A percentile compares a stretch with the other conserved stretches of the same genome.
These are phyloP conservation scores for Sturnus vulgaris DNA, from an alignment of 2,113 vertebrate species.

Conservation along the genomic window DNA sequence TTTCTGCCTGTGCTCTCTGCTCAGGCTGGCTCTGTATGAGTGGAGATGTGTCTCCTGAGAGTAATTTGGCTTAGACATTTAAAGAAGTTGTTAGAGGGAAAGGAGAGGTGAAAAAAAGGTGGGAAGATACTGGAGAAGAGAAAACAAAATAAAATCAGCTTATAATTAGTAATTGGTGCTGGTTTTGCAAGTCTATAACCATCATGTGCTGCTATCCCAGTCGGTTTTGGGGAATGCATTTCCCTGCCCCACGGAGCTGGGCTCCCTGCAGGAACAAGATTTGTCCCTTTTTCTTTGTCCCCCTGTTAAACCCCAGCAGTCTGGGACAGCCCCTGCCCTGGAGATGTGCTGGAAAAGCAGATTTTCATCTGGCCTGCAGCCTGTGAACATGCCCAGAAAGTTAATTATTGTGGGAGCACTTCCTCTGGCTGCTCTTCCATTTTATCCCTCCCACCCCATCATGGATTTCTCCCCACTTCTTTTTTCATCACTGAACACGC, in stretches of 20 bases:
- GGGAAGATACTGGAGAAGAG: not conserved
- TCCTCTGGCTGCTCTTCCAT: not conserved
- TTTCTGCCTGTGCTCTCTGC: not conserved
- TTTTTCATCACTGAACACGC: not conserved
- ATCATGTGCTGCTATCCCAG: fast-evolving
- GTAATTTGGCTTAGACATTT: not conserved
- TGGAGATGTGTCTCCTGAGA: not conserved
- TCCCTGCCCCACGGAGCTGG: not conserved
- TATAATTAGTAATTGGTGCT: too few species aligned
- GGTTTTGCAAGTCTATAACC: not conserved
- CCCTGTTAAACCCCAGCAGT: not conserved
- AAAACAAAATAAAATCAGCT: not conserved
- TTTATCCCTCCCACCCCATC: not conserved
- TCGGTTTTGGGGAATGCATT: not conserved
- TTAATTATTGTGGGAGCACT: not conserved
- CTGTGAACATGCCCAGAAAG: not conserved
- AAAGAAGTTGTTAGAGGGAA: not conserved
- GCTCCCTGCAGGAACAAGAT: fast-evolving
- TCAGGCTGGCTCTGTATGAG: not conserved
- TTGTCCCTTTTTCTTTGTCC: not conserved
- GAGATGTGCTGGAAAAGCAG: not conserved
- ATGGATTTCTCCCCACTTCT: not conserved
- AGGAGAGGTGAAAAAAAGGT: not conserved
- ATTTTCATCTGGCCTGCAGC: not conserved
- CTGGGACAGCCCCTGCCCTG: not conserved